Conservation (phyloP, 2,113 vertebrate species). For the Cichladusa arquata region DNA sequence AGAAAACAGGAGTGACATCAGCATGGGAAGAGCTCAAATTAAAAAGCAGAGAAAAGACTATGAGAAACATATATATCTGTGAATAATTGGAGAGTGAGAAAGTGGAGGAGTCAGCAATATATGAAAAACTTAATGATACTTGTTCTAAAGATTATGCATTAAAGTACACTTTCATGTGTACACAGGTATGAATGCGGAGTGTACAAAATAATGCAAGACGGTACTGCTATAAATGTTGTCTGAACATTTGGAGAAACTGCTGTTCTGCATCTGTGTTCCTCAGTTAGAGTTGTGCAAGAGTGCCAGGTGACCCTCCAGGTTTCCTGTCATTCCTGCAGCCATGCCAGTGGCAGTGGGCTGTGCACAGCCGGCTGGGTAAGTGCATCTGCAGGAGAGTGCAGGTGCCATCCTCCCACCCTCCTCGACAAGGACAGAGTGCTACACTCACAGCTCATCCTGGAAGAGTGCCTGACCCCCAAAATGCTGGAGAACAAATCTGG, state of each 20-base stretch:
- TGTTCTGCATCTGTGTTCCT: neutral
- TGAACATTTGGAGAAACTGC: neutral
- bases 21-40: neutral
- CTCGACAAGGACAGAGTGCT: neutral
- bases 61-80: neutral
- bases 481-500: neutral
- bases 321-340: neutral
- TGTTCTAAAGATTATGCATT: neutral
- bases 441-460: neutral
- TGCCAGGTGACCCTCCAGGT: neutral
- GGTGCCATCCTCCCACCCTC: neutral
- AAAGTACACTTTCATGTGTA: neutral
- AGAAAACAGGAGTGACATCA: neutral
- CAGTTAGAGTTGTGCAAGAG: neutral
- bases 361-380: rapidly evolving
- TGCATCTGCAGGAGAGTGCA: neutral
- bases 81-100: neutral
- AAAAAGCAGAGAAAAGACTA: neutral
- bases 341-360: neutral
- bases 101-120: neutral
- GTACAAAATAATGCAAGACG: neutral
- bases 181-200: neutral
- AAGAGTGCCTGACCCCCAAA: neutral
- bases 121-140: neutral
- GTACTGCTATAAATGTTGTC: neutral